phyloP scores from a whole-genome alignment of 2,797 vertebrate species.

The Gadopsis bispinosus region DNA sequence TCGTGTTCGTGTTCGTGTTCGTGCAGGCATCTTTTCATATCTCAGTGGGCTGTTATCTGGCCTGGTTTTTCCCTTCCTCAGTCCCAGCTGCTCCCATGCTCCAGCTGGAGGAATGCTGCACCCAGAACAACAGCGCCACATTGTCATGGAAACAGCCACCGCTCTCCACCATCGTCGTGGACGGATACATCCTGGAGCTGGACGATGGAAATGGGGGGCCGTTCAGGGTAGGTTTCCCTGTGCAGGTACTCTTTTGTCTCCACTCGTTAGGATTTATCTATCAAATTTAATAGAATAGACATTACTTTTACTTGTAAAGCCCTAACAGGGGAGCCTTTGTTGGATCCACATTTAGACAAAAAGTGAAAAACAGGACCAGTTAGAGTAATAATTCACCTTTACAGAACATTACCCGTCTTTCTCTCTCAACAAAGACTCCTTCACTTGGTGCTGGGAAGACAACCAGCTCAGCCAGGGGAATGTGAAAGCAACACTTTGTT shows the following conservation, averaged over 20 bases:
- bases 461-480: conserved; percentile 34
- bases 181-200: conserved; percentile 97
- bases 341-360: conserved; percentile 25
- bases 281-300: neutral
- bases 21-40: conserved; percentile 12
- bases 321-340: neutral
- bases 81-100: conserved; percentile 96
- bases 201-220: conserved; percentile 95
- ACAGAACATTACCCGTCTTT: conserved; percentile 5
- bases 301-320: conserved; percentile 3
- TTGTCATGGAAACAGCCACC: conserved; percentile 99
- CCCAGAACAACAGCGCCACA: conserved; percentile 97
- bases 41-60: conserved; percentile 61
- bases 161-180: conserved; percentile 94
- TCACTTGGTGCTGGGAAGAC: conserved; percentile 44
- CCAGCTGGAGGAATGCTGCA: conserved; percentile 97
- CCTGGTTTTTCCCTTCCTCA: conserved; percentile 77
- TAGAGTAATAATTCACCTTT: conserved; percentile 55
- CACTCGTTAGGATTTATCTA: neutral
- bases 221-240: conserved; percentile 88
- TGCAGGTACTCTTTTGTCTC: conserved; percentile 22
- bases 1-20: neutral
- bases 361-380: conserved; percentile 20
- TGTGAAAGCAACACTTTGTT: conserved; percentile 54
- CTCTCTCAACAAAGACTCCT: conserved; percentile 53